A percentile compares a stretch with the other conserved stretches of the same genome.
These are phyloP conservation scores for Autographa pulchrina DNA, from an alignment of 2,888 invertebrate genomes.

Conservation along the genomic window DNA sequence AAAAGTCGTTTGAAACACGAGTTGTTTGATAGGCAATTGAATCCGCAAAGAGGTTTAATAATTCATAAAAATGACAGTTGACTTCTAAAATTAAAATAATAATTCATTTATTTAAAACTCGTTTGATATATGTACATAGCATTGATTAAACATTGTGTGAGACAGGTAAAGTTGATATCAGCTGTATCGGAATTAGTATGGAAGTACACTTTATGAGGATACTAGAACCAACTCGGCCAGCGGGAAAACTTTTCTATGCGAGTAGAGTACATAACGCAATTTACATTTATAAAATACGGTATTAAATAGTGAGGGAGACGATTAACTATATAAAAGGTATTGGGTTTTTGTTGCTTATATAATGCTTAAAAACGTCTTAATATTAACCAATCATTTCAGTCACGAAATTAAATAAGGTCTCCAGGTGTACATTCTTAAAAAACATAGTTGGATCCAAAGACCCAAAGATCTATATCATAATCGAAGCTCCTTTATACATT, in stretches of 20 bases:
- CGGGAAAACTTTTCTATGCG: background rate
- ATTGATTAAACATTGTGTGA: background rate
- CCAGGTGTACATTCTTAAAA: no score
- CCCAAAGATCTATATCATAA: no score
- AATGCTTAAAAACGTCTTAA: no score
- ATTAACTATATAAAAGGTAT: background rate
- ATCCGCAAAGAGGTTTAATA: background rate
- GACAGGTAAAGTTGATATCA: conserved; percentile 5
- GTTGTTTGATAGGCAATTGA: no score
- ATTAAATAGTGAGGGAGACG: background rate
- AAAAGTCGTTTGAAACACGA: no score
- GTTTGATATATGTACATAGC: background rate
- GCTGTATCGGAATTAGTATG: background rate
- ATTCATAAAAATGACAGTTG: background rate
- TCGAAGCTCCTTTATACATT: no score
- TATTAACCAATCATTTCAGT: no score
- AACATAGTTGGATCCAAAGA: no score
- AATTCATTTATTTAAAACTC: background rate
- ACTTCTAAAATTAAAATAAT: background rate
- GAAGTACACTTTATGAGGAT: background rate
- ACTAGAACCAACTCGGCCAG: background rate
- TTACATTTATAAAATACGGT: background rate
- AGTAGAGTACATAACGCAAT: background rate
- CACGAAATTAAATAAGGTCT: no score
- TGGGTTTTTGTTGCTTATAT: no score